These are phyloP conservation scores for Gastrophryne carolinensis DNA, from an alignment of 2,797 vertebrate species.

Conservation along the genomic window DNA sequence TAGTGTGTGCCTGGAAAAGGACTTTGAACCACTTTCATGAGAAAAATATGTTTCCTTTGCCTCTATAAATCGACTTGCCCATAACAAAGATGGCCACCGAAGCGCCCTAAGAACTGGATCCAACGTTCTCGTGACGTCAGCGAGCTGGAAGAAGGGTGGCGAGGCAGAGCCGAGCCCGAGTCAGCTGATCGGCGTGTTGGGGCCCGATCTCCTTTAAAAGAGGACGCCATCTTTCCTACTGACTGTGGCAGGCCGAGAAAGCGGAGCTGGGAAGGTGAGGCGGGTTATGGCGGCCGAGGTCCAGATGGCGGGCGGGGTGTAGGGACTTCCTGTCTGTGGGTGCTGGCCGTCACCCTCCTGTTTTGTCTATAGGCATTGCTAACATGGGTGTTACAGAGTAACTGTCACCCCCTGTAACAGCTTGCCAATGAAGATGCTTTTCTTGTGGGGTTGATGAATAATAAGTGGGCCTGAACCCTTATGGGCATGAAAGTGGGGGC, in stretches of 20 bases:
- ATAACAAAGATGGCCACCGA: slow-evolving; percentile 3
- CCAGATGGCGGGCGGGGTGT: background rate
- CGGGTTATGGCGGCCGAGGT: no score
- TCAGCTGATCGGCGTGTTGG: slow-evolving; percentile 32
- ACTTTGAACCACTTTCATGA: no score
- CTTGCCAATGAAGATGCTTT: no score
- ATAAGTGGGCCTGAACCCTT: no score
- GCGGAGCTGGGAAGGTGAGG: background rate
- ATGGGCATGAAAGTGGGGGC: no score
- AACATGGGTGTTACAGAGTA: background rate
- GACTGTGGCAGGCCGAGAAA: slow-evolving; percentile 15
- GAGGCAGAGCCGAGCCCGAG: background rate
- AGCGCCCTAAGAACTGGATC: no score
- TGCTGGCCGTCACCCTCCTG: background rate
- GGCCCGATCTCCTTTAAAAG: slow-evolving; percentile 30
- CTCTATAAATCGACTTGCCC: background rate
- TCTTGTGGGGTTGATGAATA: no score
- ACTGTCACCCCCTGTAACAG: no score
- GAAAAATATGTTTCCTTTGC: no score
- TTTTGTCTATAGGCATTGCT: background rate
- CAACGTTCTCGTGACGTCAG: background rate
- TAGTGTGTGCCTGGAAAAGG: no score
- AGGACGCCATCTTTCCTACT: slow-evolving; percentile 39
- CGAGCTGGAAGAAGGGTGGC: background rate
- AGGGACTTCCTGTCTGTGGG: background rate